phyloP scores from a whole-genome alignment of 92 coral and sea anemone genomes.

The Parazoanthus darwini region DNA sequence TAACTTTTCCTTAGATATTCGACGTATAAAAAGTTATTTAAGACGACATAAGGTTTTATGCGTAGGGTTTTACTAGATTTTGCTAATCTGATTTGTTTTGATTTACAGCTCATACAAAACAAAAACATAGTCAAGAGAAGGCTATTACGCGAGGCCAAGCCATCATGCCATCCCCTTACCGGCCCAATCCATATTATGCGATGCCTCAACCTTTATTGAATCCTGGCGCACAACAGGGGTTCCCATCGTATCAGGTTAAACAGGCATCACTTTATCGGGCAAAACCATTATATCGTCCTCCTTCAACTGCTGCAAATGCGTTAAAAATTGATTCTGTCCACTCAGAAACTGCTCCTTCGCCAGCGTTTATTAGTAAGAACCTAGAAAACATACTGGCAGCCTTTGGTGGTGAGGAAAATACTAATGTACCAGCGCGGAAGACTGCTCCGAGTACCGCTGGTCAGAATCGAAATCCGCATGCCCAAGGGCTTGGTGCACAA shows the following conservation, averaged over 20 bases:
- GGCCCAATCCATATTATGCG: neutral
- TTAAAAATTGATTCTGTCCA: neutral
- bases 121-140: neutral
- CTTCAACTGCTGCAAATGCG: neutral
- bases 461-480: neutral
- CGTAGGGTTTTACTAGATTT: neutral
- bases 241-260: neutral
- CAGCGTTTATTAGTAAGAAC: constrained; percentile 23
- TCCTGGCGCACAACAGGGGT: neutral
- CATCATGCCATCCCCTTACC: neutral
- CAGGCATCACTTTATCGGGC: constrained; percentile 1
- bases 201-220: neutral
- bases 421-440: neutral
- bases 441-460: neutral
- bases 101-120: constrained; percentile 20
- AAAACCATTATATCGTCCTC: neutral
- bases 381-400: constrained; percentile 32
- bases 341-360: constrained; percentile 16
- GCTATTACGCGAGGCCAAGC: constrained; percentile 2
- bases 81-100: neutral
- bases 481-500: neutral
- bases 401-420: constrained; percentile 27
- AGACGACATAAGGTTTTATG: no score
- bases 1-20: no score
- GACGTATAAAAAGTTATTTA: no score